A percentile compares a stretch with the other conserved stretches of the same genome.
These are phyloP conservation scores for Dryobota labecula DNA, from an alignment of 2,888 invertebrate genomes.

Conservation along the genomic window DNA sequence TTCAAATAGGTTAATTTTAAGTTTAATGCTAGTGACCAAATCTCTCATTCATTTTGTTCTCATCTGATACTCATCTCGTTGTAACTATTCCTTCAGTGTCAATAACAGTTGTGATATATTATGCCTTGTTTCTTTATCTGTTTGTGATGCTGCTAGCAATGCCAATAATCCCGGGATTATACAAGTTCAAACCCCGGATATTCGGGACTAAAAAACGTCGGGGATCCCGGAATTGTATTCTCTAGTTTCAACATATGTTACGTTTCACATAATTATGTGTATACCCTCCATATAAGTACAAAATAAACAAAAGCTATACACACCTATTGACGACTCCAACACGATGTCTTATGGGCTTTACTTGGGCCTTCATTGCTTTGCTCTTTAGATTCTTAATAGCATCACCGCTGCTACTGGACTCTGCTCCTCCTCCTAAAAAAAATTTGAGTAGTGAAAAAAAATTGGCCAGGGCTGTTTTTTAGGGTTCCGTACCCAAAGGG, in stretches of 20 bases:
- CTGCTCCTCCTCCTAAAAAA: constrained; percentile 23
- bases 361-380: constrained; percentile 76
- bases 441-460: neutral
- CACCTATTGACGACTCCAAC: constrained; percentile 71
- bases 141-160: too few relatives aligned
- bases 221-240: too few relatives aligned
- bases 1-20: neutral
- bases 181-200: too few relatives aligned
- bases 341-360: constrained; percentile 76
- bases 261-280: neutral
- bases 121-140: too few relatives aligned
- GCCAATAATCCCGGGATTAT: too few relatives aligned
- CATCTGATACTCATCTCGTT: too few relatives aligned
- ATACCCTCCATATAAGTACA: neutral
- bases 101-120: too few relatives aligned
- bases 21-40: neutral
- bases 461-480: neutral
- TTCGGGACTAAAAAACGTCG: too few relatives aligned
- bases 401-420: constrained; percentile 10
- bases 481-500: too few relatives aligned
- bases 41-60: neutral
- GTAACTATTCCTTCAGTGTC: too few relatives aligned
- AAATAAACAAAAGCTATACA: constrained; percentile 12
- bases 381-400: constrained; percentile 71
- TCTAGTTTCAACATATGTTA: neutral